Conservation (phyloP, 2,888 invertebrate genomes). For the Vanessa cardui region DNA sequence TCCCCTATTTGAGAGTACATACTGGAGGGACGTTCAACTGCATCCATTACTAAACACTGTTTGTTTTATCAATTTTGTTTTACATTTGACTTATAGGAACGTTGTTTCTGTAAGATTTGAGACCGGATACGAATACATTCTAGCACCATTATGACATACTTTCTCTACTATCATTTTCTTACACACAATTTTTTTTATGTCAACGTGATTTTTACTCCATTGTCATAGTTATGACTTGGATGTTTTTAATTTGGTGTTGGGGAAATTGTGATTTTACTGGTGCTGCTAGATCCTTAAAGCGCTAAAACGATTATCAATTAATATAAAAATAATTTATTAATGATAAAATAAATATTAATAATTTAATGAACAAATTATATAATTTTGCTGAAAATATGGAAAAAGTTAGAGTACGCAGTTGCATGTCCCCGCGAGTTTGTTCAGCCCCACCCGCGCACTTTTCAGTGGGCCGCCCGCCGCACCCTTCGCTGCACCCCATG, state of each 20-base stretch:
- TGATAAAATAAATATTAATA: neutral
- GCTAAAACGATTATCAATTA: neutral
- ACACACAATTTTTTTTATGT: conserved; percentile 67
- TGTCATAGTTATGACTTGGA: neutral
- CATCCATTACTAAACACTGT: conserved; percentile 51
- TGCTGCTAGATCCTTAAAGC: neutral
- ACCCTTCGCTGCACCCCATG: conserved; percentile 74
- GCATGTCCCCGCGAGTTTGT: conserved; percentile 82
- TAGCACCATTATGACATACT: conserved; percentile 78
- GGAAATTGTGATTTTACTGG: too few species aligned
- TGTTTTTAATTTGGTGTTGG: neutral
- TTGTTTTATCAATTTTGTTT: conserved; percentile 57
- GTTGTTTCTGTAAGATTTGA: conserved; percentile 74
- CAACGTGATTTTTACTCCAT: neutral
- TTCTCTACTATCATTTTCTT: conserved; percentile 69
- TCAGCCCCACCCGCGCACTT: conserved; percentile 83
- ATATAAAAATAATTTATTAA: neutral
- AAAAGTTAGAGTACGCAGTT: conserved; percentile 53
- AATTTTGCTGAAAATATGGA: conserved; percentile 47
- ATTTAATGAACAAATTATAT: conserved; percentile 16
- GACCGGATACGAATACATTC: conserved; percentile 77
- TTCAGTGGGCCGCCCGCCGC: conserved; percentile 80
- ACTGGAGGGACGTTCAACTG: conserved; percentile 74
- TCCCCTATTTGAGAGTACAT: conserved; percentile 84
- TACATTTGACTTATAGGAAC: conserved; percentile 63